Base-by-base conservation (phyloP, 2,113 vertebrate genomes). In the Aphyosemion australe region DNA sequence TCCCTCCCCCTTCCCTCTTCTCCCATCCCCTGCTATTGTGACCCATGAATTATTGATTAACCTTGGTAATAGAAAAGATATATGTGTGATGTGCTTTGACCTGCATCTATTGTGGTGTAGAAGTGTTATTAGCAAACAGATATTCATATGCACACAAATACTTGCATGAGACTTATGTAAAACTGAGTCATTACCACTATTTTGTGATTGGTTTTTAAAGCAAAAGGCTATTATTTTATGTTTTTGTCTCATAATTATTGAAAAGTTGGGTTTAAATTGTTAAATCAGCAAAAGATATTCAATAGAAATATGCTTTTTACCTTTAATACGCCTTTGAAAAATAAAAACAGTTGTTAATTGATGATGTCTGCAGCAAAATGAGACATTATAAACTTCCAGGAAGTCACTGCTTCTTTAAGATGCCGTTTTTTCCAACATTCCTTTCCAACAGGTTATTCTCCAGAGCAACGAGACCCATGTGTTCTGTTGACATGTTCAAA, bases 41-140 rank as follows among this genome's bases (percentile, higher is more conserved):
- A 87, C 69, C 74, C 68, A 91, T 92, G 87, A 92, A 93, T 93
- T 91, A 92, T 93, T 92, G 83, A 93, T 90, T 84, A 81, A 79
- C 88, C 79, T 79, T 74, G 87, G 89, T 93, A 92, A 92, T 92
- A 91, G 89, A 90, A 91, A 92, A 89, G 75, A 91, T 91, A 88
- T 84, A 87, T 89, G 82, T 84, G 82, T 78, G 79, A 69, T 60
- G 75, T 80, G 88, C 82, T 87, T 84, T 88, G 80, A 88, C 89
- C 88, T 87, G 77, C 83, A 63, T 86, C 76, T 69, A 65, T 79
- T 85, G 67, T 51, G 65, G 69, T 48, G 69, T 65, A 80, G 80
- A 65, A 77, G 65, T 82, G 82, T 83, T 84, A 79, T 86, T 84
- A 71, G 56, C 65, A 70, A 63, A 76, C 20, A 80, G 76, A 85